A percentile compares a stretch with the other conserved stretches of the same genome.
Conservation (phyloP, 2,888 invertebrate species). For the Seira ritae region DNA sequence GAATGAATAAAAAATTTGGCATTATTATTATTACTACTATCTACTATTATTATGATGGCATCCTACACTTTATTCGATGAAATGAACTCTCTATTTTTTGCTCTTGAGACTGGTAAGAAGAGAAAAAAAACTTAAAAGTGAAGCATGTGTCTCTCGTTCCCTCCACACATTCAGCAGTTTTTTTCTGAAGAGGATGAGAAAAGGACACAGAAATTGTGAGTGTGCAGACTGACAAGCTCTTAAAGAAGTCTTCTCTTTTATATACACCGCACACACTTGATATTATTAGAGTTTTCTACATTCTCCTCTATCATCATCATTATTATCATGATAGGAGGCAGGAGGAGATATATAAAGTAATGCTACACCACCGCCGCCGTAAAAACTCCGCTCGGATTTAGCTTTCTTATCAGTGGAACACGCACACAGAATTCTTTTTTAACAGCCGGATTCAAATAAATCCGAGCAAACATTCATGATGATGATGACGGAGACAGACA, state of each 20-base stretch:
- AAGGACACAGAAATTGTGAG: neutral
- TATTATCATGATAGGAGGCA: constrained; percentile 27
- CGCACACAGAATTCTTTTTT: too few species aligned
- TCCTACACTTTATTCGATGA: constrained; percentile 44
- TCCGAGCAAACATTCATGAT: constrained; percentile 17
- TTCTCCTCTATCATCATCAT: neutral
- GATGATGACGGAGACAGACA: constrained; percentile 14
- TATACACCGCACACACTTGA: neutral
- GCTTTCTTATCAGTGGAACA: neutral
- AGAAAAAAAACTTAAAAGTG: neutral
- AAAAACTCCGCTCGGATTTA: neutral
- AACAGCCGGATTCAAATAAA: constrained; percentile 35
- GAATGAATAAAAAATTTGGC: constrained; percentile 39
- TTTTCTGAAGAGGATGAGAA: constrained; percentile 15
- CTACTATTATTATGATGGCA: too few species aligned
- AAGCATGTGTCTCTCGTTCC: too few species aligned
- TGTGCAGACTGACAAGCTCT: neutral
- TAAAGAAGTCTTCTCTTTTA: neutral
- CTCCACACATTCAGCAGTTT: neutral
- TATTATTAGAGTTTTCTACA: constrained; percentile 15
- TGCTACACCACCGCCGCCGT: too few species aligned
- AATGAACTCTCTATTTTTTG: constrained; percentile 27
- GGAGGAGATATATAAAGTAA: constrained; percentile 24
- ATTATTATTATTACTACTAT: constrained; percentile 40
- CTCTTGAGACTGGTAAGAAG: neutral